Evolutionary conservation across 2,797 vertebrate genomes (phyloP).

Genomic region (Acropternis orthonyx): DNA sequence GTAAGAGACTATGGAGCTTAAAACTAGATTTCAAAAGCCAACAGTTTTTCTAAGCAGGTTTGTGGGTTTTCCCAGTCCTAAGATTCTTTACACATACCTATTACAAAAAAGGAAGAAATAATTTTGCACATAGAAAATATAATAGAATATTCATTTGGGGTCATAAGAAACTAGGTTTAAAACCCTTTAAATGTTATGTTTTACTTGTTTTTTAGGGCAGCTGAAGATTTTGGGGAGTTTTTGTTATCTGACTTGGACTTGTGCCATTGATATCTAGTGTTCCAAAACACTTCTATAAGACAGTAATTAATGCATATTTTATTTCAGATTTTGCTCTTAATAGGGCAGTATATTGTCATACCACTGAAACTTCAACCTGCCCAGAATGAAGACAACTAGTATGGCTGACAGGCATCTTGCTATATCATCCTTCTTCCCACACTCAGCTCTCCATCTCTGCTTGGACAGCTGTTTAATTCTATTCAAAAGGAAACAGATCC

Average conservation of each 20-base stretch:
- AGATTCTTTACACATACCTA: background rate
- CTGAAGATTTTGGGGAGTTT: accelerated
- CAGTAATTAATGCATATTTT: background rate
- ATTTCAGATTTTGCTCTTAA: background rate
- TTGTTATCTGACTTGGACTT: background rate
- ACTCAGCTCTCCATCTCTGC: background rate
- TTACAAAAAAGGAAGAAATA: background rate
- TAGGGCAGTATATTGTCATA: background rate
- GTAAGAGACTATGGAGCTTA: background rate
- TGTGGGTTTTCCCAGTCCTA: background rate
- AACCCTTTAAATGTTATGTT: background rate
- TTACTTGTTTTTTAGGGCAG: background rate
- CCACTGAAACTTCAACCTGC: background rate
- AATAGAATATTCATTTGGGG: background rate
- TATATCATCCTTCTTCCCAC: background rate
- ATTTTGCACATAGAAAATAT: background rate
- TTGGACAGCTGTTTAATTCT: background rate
- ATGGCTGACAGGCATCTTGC: background rate
- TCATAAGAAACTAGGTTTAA: background rate
- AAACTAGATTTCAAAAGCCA: background rate
- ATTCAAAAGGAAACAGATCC: background rate
- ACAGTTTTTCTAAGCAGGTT: background rate
- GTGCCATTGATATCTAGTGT: too few relatives aligned
- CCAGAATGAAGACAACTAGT: background rate
- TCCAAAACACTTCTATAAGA: too few relatives aligned